Percentiles rank a stretch among this genome's conserved stretches.
Conservation (phyloP, 2,797 vertebrate genomes). For the Melanogrammus aeglefinus region DNA sequence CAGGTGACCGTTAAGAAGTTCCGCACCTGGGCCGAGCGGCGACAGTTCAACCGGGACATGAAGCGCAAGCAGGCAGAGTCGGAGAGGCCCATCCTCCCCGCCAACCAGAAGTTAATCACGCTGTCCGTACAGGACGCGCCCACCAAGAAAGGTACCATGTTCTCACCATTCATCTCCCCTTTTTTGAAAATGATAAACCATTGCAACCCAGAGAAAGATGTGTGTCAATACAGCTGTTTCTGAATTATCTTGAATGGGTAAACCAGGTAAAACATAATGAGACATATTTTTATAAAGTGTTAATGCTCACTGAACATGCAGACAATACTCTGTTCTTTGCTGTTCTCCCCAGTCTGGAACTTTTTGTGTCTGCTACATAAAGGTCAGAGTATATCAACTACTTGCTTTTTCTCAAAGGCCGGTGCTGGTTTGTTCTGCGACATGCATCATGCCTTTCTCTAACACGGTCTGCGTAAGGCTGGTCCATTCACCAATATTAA, state of each 20-base stretch:
- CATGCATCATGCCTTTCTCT: slow-evolving; percentile 10
- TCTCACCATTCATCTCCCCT: too few relatives aligned
- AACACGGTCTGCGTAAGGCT: background rate
- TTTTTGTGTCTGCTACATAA: slow-evolving; percentile 94
- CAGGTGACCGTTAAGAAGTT: slow-evolving; percentile 99
- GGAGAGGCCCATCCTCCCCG: slow-evolving; percentile 93
- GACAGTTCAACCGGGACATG: slow-evolving; percentile 97
- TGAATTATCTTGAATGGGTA: background rate
- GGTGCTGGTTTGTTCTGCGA: slow-evolving; percentile 59
- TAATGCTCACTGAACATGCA: slow-evolving; percentile 62
- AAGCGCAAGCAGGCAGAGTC: slow-evolving; percentile 96
- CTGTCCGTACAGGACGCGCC: slow-evolving; percentile 95
- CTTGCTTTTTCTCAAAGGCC: slow-evolving; percentile 39
- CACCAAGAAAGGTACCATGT: slow-evolving; percentile 88
- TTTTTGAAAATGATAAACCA: too few relatives aligned
- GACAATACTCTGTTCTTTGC: slow-evolving; percentile 91
- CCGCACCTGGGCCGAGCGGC: slow-evolving; percentile 94
- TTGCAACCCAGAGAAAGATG: background rate
- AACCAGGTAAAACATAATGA: background rate
- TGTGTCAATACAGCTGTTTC: background rate
- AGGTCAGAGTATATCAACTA: slow-evolving; percentile 49
- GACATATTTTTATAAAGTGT: background rate
- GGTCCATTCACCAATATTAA: background rate
- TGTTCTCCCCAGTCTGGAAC: slow-evolving; percentile 76
- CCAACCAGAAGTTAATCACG: slow-evolving; percentile 98